Percentiles rank a stretch among this genome's conserved stretches.
Evolutionary conservation across 2,797 vertebrate species (phyloP).

Genomic region (Fistularia commersonii): DNA sequence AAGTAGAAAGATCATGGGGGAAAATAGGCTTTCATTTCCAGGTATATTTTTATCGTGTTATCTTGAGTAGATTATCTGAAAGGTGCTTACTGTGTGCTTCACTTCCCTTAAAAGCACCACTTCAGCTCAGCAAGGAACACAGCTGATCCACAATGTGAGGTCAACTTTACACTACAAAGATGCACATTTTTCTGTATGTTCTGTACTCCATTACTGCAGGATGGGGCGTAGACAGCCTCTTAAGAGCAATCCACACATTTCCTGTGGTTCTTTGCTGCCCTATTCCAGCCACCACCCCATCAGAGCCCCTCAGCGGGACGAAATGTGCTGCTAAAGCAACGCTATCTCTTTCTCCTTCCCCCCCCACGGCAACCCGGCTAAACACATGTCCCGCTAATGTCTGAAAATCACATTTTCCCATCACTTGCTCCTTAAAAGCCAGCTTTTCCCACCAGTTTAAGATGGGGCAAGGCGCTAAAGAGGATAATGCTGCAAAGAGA

Average conservation of each 20-base stretch:
- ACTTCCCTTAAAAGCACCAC: slow-evolving; percentile 13
- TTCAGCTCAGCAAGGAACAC: slow-evolving; percentile 11
- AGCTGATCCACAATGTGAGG: slow-evolving; percentile 53
- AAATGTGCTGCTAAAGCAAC: slow-evolving; percentile 58
- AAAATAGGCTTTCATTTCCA: too few relatives aligned
- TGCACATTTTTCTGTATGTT: slow-evolving; percentile 66
- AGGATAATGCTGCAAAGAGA: slow-evolving; percentile 37
- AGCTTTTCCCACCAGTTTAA: slow-evolving; percentile 69
- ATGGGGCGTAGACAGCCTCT: slow-evolving; percentile 51
- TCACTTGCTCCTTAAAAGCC: slow-evolving; percentile 75
- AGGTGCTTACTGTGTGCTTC: too few relatives aligned
- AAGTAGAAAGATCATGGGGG: too few relatives aligned
- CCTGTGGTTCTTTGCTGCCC: slow-evolving; percentile 69
- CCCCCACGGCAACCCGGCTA: slow-evolving; percentile 46
- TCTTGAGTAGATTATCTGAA: too few relatives aligned
- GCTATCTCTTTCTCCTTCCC: slow-evolving; percentile 54
- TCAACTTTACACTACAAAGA: slow-evolving; percentile 65
- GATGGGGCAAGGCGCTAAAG: slow-evolving; percentile 62
- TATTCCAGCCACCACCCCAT: slow-evolving; percentile 58
- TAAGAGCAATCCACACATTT: slow-evolving; percentile 77
- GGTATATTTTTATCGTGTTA: too few relatives aligned
- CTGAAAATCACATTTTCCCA: slow-evolving; percentile 76
- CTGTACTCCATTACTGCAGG: slow-evolving; percentile 73
- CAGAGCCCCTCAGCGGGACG: slow-evolving; percentile 62
- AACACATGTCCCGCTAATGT: slow-evolving; percentile 73